A percentile compares a stretch with the other conserved stretches of the same genome.
Conservation (phyloP, 1,140 invertebrate genomes). For the Drosophila pruinosa region DNA sequence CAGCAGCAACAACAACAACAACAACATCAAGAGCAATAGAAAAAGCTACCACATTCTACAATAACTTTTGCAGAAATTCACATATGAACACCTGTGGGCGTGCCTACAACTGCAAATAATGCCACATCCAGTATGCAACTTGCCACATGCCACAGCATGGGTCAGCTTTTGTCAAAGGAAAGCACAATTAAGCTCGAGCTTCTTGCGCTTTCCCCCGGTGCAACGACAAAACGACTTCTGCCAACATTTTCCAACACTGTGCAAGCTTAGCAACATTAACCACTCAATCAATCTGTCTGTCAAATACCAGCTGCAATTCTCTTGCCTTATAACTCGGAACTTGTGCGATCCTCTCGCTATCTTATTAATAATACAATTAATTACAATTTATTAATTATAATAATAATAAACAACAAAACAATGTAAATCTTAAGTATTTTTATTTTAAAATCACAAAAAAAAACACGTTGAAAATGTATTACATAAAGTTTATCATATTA, state of each 20-base stretch:
- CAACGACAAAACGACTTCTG: conserved; percentile 1
- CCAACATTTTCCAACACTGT: neutral
- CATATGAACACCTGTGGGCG: conserved; percentile 79
- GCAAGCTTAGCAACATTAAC: conserved; percentile 32
- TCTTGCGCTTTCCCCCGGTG: conserved; percentile 61
- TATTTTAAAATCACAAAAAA: conserved; percentile 65
- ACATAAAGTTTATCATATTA: conserved; percentile 68
- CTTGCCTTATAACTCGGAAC: conserved; percentile 64
- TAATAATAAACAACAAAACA: conserved; percentile 36
- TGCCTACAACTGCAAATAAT: conserved; percentile 40
- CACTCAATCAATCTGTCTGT: conserved; percentile 22
- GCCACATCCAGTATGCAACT: conserved; percentile 19
- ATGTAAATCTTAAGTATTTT: conserved; percentile 70
- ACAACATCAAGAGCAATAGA: conserved; percentile 33
- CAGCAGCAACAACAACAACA: conserved; percentile 46
- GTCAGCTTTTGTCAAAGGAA: conserved; percentile 40
- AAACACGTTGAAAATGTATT: conserved; percentile 79
- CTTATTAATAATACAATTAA: conserved; percentile 67
- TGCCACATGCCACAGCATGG: conserved; percentile 14
- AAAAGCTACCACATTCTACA: conserved; percentile 45
- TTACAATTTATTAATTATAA: conserved; percentile 68
- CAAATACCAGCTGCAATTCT: conserved; percentile 66
- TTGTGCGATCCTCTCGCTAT: conserved; percentile 46
- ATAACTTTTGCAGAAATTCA: conserved; percentile 71
- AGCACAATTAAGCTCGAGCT: conserved; percentile 75